These are phyloP conservation scores for Epinephelus lanceolatus DNA, from an alignment of 2,113 vertebrate genomes.

Conservation along the genomic window DNA sequence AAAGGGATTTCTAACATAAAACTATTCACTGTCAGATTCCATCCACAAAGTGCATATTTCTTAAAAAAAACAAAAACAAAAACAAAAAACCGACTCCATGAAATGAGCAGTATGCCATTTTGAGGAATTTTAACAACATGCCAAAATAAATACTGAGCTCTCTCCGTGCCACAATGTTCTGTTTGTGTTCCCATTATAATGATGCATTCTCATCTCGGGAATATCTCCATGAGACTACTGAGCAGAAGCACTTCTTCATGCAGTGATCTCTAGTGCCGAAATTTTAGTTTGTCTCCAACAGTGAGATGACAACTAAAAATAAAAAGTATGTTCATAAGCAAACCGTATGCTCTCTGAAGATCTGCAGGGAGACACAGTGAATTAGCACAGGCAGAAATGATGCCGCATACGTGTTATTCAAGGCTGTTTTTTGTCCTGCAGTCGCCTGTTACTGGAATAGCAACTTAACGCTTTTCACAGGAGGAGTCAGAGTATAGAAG, in stretches of 20 bases:
- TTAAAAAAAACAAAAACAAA: not conserved
- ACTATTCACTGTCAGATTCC: not conserved
- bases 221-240: not conserved
- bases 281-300: not conserved
- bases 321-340: not conserved
- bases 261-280: constrained; percentile 3
- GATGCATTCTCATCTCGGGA: not conserved
- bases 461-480: not conserved
- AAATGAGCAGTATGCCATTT: not conserved
- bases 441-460: not conserved
- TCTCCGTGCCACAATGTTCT: not conserved
- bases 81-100: not conserved
- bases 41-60: not conserved
- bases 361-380: not conserved
- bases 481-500: not conserved
- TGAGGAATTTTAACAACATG: not conserved
- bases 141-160: not conserved
- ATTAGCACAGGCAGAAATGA: not conserved
- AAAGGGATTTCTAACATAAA: not conserved
- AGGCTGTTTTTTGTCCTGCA: not conserved
- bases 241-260: constrained; percentile 4
- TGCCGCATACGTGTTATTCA: not conserved
- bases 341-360: constrained; percentile 5
- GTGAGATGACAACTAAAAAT: not conserved
- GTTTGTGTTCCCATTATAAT: constrained; percentile 17